Base-by-base conservation (phyloP, 2,113 vertebrate species). In the Myiozetetes cayanensis region DNA sequence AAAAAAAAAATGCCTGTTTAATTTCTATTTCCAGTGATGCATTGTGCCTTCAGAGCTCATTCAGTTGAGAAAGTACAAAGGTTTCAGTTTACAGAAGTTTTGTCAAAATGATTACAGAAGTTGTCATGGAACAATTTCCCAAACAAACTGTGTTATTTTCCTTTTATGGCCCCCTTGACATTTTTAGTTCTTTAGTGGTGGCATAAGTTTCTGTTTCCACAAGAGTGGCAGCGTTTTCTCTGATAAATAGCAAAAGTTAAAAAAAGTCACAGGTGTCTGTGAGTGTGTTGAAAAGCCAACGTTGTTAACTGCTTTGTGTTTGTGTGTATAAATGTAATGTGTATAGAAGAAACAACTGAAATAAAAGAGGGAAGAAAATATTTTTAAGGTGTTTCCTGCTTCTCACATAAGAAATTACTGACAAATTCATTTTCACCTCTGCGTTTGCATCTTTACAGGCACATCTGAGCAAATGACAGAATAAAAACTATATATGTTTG, bases 1-100 rank as follows among this genome's bases (percentile, higher is more conserved):
- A 87, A 59, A 71, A 52, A 65, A 78, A 53, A 67, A 65, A 52
- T 49, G 2, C 37, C 90, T 63, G 52, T 83, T 96, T 96, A 91
- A 97, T 97, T 98, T 96, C 85, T 92, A 73, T 94, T 96, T 90
- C 76, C 49, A 85, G 94, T 97, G 97, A 97, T 94, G 85, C 92
- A 97, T 93, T 89, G 94, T 91, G 85, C 94, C 92, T 96, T 93
- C 75, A 72, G 92, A 97, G 78, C 71, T 92, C 77, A 21, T 95
- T 90, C 73, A 63, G 68, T 62, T 92, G 86, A 94, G 93, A 76
- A 93, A 63, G 68, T 84, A 94, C 86, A 90, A 94, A 94, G 85
- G 89, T 95, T 96, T 95, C 83, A 84, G 75, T 93, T 94, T 95
- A 94, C 94, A 86, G 66, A 96, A 96, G 74, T 97, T 96, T 96